Percentiles rank a stretch among this genome's conserved stretches.
Conservation (phyloP, 2,797 vertebrate species). For the Bovichtus variegatus region DNA sequence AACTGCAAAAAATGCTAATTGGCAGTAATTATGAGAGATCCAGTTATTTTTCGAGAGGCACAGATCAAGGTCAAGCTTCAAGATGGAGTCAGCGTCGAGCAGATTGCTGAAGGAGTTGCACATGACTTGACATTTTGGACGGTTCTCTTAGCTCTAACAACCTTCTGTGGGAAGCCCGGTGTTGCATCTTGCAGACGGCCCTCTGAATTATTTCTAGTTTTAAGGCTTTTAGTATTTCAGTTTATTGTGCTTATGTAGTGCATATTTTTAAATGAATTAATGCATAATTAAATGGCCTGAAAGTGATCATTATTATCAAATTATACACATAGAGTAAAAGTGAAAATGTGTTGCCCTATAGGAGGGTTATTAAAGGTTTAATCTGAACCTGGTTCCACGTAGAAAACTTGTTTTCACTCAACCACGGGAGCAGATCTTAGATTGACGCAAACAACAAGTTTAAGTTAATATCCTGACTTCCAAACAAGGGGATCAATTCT, state of each 20-base stretch:
- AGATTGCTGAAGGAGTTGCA: no score
- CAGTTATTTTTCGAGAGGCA: no score
- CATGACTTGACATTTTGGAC: no score
- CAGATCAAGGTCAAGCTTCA: no score
- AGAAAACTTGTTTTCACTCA: neutral
- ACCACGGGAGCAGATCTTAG: neutral
- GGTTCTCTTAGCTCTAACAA: no score
- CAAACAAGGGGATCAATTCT: neutral
- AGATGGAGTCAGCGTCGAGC: no score
- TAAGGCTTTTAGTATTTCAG: neutral
- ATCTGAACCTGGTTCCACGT: neutral
- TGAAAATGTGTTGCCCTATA: neutral
- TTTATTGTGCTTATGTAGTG: neutral
- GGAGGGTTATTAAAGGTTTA: neutral
- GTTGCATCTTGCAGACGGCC: no score
- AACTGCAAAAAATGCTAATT: no score
- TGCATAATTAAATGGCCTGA: conserved; percentile 10
- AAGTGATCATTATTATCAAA: conserved; percentile 1
- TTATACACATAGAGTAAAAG: neutral
- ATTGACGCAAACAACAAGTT: neutral
- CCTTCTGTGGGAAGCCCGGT: no score
- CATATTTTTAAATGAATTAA: conserved; percentile 17
- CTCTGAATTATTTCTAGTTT: neutral
- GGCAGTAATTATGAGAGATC: no score
- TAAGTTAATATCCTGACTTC: neutral